These are phyloP conservation scores for Ephestia elutella DNA, from an alignment of 1,140 invertebrate genomes.

Conservation along the genomic window DNA sequence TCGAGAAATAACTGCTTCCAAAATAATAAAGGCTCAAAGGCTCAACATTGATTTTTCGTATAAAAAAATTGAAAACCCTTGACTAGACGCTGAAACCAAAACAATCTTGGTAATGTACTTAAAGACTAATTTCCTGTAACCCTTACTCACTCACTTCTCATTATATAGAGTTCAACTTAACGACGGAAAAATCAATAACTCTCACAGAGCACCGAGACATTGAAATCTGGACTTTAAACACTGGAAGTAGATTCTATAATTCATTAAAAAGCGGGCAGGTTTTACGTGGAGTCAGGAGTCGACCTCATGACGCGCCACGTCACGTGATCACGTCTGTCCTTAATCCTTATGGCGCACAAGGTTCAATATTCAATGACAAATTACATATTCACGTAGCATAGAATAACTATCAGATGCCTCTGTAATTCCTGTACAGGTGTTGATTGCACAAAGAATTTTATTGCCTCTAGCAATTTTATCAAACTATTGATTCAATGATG, in stretches of 20 bases:
- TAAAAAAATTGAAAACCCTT: background rate
- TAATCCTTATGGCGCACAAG: background rate
- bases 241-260: background rate
- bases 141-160: background rate
- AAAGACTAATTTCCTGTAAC: background rate
- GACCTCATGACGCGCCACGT: background rate
- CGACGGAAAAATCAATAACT: background rate
- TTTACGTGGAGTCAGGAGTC: background rate
- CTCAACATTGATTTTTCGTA: background rate
- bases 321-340: background rate
- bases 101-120: background rate
- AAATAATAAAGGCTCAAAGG: background rate
- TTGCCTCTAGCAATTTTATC: background rate
- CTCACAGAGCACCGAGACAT: background rate
- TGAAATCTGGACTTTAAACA: background rate
- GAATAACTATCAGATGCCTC: background rate
- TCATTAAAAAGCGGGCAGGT: background rate
- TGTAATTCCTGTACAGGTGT: background rate
- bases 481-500: background rate
- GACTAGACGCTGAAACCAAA: background rate
- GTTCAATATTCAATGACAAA: background rate
- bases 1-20: too few relatives aligned
- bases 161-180: constrained; percentile 1
- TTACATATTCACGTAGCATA: background rate
- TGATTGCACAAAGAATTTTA: background rate